phyloP scores from a whole-genome alignment of 2,888 invertebrate species.

The Zaprionus obscuricornis region DNA sequence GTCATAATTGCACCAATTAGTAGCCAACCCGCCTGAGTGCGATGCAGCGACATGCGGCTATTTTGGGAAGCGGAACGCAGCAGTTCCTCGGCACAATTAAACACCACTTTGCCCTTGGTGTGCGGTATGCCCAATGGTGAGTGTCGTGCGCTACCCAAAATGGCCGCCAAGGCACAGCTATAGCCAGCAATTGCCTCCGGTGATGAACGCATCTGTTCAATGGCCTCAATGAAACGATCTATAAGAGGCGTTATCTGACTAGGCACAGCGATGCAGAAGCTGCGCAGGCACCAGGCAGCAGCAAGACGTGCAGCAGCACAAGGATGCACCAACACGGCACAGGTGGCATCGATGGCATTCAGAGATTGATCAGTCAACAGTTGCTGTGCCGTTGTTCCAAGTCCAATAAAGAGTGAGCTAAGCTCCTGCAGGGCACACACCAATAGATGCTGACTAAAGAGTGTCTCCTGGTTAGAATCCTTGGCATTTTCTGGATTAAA shows the following conservation, averaged over 20 bases:
- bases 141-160: slow-evolving; percentile 94
- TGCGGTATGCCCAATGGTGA: slow-evolving; percentile 98
- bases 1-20: slow-evolving; percentile 98
- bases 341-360: slow-evolving; percentile 87
- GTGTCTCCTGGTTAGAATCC: slow-evolving; percentile 94
- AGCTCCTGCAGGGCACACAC: slow-evolving; percentile 97
- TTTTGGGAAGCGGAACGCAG: slow-evolving; percentile 98
- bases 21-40: slow-evolving; percentile 99
- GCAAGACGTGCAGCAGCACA: slow-evolving; percentile 96
- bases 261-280: slow-evolving; percentile 96
- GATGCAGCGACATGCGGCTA: slow-evolving; percentile 95
- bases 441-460: slow-evolving; percentile 94
- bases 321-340: slow-evolving; percentile 93
- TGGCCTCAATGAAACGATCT: slow-evolving; percentile 93
- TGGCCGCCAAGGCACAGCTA: slow-evolving; percentile 96
- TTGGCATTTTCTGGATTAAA: slow-evolving; percentile 96
- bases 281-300: slow-evolving; percentile 96
- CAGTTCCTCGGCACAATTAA: slow-evolving; percentile 98
- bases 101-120: slow-evolving; percentile 98
- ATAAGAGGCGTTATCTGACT: slow-evolving; percentile 96
- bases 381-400: slow-evolving; percentile 97
- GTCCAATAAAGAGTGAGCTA: slow-evolving; percentile 93
- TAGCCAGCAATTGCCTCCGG: slow-evolving; percentile 95
- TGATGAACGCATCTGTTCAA: slow-evolving; percentile 94
- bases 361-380: slow-evolving; percentile 94